Base-by-base conservation (phyloP, 2,797 vertebrate species). In the Poecile montanus region DNA sequence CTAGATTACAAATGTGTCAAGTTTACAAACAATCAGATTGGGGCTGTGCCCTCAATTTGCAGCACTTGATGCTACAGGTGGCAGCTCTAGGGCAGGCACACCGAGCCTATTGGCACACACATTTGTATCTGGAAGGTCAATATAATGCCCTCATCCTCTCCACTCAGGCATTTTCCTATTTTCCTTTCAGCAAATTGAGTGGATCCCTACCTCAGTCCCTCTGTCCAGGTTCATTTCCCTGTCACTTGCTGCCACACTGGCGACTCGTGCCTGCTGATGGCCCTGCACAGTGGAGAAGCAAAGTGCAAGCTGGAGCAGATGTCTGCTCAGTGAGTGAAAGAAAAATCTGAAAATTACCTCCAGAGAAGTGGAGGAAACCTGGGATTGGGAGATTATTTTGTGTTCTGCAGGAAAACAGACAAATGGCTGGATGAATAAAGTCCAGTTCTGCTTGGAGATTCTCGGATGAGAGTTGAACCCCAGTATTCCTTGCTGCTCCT, bases 101-200 rank as follows among this genome's bases (percentile, higher is more conserved):
- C 18, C 0, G 5, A 72, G 34, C 51, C n/a, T 54, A 34, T 30
- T 23, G 38, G 19, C 42, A 9, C 13, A 9, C 1, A 0, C 27
- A 50, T 47, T 75, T 38, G 5, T 47, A 11, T 15, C 2, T 30
- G 42, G 60, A 67, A 57, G 16, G 20, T 78, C 47, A 36, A 30
- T 36, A 30, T 0, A 61, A 27, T 26, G 50, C 16, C 13, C 30
- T 65, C 54, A 21, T 36, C 65, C 62, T 75, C 57, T n/a, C 13
- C 42, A 50, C 9, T 5, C 42, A 47, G 54, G 8, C 34, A 44
- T 29, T 71, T 73, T 74, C 26, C 42, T 36, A 0, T 53, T 87
- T 70, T 38, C 13, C 42, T 74, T 45, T n/a, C 32, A 83, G 45
- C 21, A 60, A 23, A 42, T 26, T 10, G 54, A 66, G 34, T 44